phyloP scores from a whole-genome alignment of 2,797 vertebrate species.

The Arctocebus calabarensis region DNA sequence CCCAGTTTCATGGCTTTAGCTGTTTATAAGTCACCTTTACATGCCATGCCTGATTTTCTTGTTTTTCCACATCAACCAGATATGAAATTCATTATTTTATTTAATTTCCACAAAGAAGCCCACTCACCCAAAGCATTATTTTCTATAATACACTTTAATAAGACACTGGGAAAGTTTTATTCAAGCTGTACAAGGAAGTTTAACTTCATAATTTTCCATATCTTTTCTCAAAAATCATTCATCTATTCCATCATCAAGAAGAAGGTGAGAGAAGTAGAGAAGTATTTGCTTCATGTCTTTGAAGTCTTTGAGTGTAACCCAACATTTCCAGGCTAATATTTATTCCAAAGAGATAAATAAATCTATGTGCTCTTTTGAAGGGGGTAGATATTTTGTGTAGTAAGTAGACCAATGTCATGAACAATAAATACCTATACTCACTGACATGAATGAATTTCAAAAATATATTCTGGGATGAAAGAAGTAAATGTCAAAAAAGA shows the following conservation, averaged over 20 bases:
- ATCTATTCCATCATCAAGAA: neutral
- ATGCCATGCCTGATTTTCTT: neutral
- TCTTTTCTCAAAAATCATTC: conserved; percentile 27
- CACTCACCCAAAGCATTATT: neutral
- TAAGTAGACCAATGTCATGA: neutral
- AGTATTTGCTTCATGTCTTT: neutral
- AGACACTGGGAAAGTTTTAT: neutral
- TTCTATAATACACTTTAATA: neutral
- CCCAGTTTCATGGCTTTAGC: neutral
- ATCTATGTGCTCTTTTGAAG: neutral
- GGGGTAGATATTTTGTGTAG: conserved; percentile 14
- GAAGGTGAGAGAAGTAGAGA: neutral
- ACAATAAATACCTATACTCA: neutral
- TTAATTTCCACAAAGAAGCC: conserved; percentile 21
- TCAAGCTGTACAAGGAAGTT: neutral
- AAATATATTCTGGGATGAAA: conserved; percentile 1
- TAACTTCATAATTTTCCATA: neutral
- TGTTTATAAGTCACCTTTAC: neutral
- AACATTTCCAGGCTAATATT: neutral
- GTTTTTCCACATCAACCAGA: neutral
- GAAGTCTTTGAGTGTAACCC: neutral
- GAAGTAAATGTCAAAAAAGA: neutral
- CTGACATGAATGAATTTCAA: neutral
- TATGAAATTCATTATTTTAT: neutral
- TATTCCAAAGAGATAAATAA: neutral